phyloP scores from a whole-genome alignment of 2,797 vertebrate genomes.

The Xenops minutus region DNA sequence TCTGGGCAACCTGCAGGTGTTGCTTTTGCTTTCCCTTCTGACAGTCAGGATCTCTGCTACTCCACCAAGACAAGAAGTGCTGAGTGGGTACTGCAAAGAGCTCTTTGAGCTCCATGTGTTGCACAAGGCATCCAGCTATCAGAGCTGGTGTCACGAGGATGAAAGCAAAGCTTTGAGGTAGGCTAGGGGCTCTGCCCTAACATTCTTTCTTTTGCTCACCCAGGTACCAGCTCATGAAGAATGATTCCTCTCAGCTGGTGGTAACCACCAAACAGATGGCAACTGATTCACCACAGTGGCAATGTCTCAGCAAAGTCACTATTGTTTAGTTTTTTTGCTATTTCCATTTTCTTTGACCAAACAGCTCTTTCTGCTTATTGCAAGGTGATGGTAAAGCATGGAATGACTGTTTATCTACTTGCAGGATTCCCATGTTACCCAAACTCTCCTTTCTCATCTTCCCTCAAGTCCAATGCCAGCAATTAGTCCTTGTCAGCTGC shows the following conservation, averaged over 20 bases:
- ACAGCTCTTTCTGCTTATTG: background rate
- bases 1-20: background rate
- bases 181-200: background rate
- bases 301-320: background rate
- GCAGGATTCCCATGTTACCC: background rate
- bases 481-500: slow-evolving; percentile 12
- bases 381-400: background rate
- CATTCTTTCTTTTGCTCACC: background rate
- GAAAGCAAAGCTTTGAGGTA: background rate
- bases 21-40: background rate
- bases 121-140: background rate
- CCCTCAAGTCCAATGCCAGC: background rate
- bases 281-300: background rate
- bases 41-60: background rate
- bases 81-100: background rate
- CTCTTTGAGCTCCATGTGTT: background rate
- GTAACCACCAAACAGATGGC: background rate
- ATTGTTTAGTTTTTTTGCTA: background rate
- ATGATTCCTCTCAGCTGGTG: background rate
- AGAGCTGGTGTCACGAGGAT: background rate
- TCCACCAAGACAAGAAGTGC: rapidly evolving
- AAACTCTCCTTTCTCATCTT: background rate
- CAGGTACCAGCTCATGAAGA: background rate
- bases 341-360: background rate
- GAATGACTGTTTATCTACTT: background rate